These are phyloP conservation scores for zebrafish (Danio rerio) DNA, from an alignment of 2,113 vertebrate genomes.

Conservation along the genomic window GRCz12tu NC_133198.1:43255001-43255500, in stretches of 20 bases:
- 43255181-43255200: conserved; percentile 85
- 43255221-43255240: conserved; percentile 75
- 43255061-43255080: conserved; percentile 54
- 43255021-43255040: conserved; percentile 88
- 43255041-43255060: conserved; percentile 79
- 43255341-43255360: conserved; percentile 62
- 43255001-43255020: conserved; percentile 90
- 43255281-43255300: conserved; percentile 81
- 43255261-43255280: conserved; percentile 76
- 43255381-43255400: conserved; percentile 76
- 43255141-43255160: conserved; percentile 91
- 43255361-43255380: conserved; percentile 63
- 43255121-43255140: conserved; percentile 80
- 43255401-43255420: conserved; percentile 80
- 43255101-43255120: conserved; percentile 55
- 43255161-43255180: conserved; percentile 84
- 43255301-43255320: conserved; percentile 56
- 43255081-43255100: conserved; percentile 61
- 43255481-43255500: conserved; percentile 81
- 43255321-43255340: conserved; percentile 59
- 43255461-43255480: conserved; percentile 81
- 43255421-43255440: conserved; percentile 41
- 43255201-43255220: conserved; percentile 77
- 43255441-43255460: background rate
- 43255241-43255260: conserved; percentile 85